Percentiles rank a stretch among this genome's conserved stretches.
These are phyloP conservation scores for Drosophila sulfurigaster DNA, from an alignment of 1,140 invertebrate genomes.

Conservation along the genomic window DNA sequence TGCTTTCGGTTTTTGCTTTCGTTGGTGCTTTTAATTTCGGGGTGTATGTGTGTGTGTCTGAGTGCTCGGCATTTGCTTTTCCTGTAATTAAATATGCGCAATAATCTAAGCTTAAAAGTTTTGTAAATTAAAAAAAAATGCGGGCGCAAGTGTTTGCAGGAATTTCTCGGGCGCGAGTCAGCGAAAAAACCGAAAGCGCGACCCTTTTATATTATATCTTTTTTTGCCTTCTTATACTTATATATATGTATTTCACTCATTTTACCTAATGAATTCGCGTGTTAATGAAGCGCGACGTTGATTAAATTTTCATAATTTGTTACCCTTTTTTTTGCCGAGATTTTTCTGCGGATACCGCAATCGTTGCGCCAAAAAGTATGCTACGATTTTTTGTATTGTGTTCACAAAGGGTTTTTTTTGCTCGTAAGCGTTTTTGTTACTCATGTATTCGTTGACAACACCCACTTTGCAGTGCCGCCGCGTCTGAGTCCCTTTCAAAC, in stretches of 20 bases:
- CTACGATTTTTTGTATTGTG: constrained; percentile 12
- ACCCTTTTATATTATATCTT: constrained; percentile 56
- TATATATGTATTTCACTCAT: constrained; percentile 29
- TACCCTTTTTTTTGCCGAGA: constrained; percentile 34
- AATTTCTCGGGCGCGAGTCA: constrained; percentile 27
- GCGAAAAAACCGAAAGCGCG: constrained; percentile 21
- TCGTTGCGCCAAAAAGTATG: not conserved
- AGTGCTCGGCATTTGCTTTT: constrained; percentile 41
- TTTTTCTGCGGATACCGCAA: constrained; percentile 26
- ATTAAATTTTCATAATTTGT: constrained; percentile 80
- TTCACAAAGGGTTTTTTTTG: not conserved
- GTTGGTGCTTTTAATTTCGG: constrained; percentile 56
- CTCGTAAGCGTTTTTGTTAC: constrained; percentile 17
- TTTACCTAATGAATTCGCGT: constrained; percentile 72
- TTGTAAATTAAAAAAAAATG: constrained; percentile 67
- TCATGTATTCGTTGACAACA: constrained; percentile 56
- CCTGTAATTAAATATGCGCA: constrained; percentile 78
- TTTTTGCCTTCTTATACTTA: constrained; percentile 8
- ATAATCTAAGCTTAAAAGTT: constrained; percentile 81
- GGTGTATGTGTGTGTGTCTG: constrained; percentile 19
- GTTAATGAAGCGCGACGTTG: constrained; percentile 73
- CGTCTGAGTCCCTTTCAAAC: constrained; percentile 92
- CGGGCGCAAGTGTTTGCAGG: not conserved
- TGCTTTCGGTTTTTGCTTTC: constrained; percentile 37
- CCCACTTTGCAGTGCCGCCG: constrained; percentile 89